Conservation (phyloP, 2,113 vertebrate species). For the Rhinopomastus cyanomelas region DNA sequence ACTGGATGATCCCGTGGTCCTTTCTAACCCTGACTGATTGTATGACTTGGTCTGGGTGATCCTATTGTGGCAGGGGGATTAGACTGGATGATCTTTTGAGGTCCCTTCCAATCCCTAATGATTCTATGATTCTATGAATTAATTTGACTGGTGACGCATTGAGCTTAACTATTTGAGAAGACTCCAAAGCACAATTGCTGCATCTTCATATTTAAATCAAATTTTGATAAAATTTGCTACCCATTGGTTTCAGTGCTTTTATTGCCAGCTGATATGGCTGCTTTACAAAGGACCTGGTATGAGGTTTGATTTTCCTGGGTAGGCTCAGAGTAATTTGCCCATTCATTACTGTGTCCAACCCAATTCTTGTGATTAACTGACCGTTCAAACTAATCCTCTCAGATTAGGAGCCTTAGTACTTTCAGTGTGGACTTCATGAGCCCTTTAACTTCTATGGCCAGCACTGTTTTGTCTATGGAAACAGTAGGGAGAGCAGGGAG, state of each 20-base stretch:
- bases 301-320: not conserved
- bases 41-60: too few relatives aligned
- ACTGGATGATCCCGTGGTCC: too few relatives aligned
- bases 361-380: not conserved
- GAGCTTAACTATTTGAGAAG: not conserved
- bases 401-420: not conserved
- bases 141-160: not conserved
- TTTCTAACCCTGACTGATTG: too few relatives aligned
- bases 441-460: not conserved
- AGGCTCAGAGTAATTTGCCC: not conserved
- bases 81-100: too few relatives aligned
- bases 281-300: not conserved
- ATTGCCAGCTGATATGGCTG: not conserved
- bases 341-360: not conserved
- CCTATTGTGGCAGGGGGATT: too few relatives aligned
- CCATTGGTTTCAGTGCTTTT: not conserved
- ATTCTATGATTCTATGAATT: not conserved
- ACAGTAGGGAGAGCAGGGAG: not conserved
- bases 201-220: constrained; percentile 1
- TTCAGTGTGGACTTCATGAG: not conserved
- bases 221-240: not conserved
- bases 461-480: not conserved
- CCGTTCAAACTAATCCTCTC: not conserved
- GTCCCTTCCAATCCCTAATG: too few relatives aligned
- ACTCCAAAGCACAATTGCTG: not conserved